phyloP scores from a whole-genome alignment of 2,113 vertebrate species.

The Hyla sarda region DNA sequence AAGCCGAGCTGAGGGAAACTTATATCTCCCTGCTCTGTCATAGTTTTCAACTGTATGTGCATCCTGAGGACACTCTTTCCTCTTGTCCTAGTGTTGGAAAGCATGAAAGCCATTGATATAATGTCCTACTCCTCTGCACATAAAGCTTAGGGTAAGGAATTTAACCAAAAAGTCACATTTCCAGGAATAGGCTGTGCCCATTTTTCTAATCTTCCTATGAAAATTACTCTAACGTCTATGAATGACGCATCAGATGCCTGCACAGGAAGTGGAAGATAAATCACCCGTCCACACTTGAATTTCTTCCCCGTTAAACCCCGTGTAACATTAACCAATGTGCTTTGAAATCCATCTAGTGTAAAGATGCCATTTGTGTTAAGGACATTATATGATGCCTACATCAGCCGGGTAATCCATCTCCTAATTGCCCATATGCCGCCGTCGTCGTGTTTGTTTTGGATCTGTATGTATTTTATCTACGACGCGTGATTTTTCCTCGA shows the following conservation, averaged over 20 bases:
- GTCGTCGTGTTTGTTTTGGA: constrained; percentile 16
- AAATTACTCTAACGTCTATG: neutral
- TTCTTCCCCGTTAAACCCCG: neutral
- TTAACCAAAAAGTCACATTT: neutral
- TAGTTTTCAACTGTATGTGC: no score
- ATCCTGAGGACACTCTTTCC: no score
- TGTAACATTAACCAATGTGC: constrained; percentile 30
- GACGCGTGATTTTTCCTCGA: neutral
- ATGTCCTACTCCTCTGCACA: no score
- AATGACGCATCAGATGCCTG: neutral
- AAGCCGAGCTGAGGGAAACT: no score
- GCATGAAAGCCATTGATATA: no score
- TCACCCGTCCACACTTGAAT: neutral
- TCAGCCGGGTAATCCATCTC: constrained; percentile 5
- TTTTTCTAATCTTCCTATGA: neutral
- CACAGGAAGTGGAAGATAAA: constrained; percentile 26
- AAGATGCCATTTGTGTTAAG: constrained; percentile 18
- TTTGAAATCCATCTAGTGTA: neutral
- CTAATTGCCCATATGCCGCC: constrained; percentile 29
- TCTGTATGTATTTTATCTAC: constrained; percentile 17
- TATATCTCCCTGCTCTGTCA: no score
- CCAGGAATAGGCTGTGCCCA: neutral
- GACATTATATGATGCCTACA: neutral
- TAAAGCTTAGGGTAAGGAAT: no score
- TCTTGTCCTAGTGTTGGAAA: no score